Base-by-base conservation (phyloP, 2,888 invertebrate species). In the Sinodicranocentrus sp. region DNA sequence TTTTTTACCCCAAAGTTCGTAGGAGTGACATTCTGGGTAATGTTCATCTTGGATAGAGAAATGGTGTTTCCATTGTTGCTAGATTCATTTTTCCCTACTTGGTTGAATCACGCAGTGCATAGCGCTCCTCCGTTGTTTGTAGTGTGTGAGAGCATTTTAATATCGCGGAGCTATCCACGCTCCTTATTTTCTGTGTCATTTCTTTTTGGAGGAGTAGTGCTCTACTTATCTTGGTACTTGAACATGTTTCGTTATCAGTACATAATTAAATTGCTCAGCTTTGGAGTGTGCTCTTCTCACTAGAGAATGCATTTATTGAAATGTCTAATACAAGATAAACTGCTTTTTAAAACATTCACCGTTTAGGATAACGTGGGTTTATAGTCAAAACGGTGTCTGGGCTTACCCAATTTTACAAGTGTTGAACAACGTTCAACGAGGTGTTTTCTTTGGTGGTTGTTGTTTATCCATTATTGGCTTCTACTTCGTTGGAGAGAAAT, bases 101-200 rank as follows among this genome's bases (percentile, higher is more conserved):
- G 98, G 98, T 91, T 98, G 77, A 98, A 98, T 90, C 98, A 98
- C 92, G 92, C 95, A 0, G 94, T 96, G 94, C 98, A 98, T 91
- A 96, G 97, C 8, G 85, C 85, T 28, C 88, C 87, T 52, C 39
- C 86, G 21, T 43, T 87, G 17, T 85, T 73, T 82, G 87, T 84
- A 8, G 68, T 86, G 33, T 25, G 83, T 39, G 82, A 86, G 48
- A 83, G 71, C 39, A 17, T 87, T 3, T 63, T 86, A 21, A 59
- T 88, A 44, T 72, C 44, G 26, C 79, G 80, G 48, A 71, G 43
- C n/a, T 87, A 87, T 63, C 87, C 87, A 3, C 48, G 65, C 25
- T 26, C 65, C 6, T 43, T 71, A 6, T 19, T 87, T n/a, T 82
- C 85, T 39, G 63, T 84, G 17, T 23, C 76, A 17, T 76, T 86